Conservation (phyloP, 2,113 vertebrate genomes). For the Trogon melanurus region DNA sequence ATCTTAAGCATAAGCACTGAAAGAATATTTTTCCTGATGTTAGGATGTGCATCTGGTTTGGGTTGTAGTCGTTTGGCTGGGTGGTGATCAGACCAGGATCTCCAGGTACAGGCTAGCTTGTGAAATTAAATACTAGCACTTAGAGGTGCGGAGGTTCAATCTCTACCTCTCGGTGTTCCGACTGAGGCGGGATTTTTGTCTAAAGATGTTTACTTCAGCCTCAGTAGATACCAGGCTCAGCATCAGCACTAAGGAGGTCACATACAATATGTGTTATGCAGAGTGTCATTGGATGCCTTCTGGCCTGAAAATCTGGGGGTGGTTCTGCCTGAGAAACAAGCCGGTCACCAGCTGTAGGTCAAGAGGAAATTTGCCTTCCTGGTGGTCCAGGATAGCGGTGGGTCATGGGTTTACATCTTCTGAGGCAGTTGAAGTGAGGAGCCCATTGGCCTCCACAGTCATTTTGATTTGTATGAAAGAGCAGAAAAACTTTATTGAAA, state of each 20-base stretch:
- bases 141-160: not conserved
- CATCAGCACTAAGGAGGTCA: not conserved
- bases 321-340: not conserved
- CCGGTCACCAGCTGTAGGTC: not conserved
- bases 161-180: not conserved
- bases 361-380: not conserved
- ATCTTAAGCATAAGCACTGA: not conserved
- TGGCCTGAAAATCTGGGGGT: not conserved
- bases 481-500: not conserved
- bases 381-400: not conserved
- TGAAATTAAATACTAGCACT: not conserved
- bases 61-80: not conserved
- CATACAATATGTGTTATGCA: not conserved
- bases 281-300: not conserved
- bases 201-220: not conserved
- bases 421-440: not conserved
- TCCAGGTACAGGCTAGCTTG: not conserved
- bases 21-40: not conserved
- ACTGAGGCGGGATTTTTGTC: not conserved
- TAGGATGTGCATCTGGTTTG: not conserved
- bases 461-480: not conserved
- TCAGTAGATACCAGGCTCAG: not conserved
- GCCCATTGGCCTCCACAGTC: fast-evolving
- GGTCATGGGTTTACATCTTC: not conserved
- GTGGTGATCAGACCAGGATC: not conserved